A percentile compares a stretch with the other conserved stretches of the same genome.
These are phyloP conservation scores for Phaetusa simplex DNA, from an alignment of 2,113 vertebrate genomes.

Conservation along the genomic window DNA sequence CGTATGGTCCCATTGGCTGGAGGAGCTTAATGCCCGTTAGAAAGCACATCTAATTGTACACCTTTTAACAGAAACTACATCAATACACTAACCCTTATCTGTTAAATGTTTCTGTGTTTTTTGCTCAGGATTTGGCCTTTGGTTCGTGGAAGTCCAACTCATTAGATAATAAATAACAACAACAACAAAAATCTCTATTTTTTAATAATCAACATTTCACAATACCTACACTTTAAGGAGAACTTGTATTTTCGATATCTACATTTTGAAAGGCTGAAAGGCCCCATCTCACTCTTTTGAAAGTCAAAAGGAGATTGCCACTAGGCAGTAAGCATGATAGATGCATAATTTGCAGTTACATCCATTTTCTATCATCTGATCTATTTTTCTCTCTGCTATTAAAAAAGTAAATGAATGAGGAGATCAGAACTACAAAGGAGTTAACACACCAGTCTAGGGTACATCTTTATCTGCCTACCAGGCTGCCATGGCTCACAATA, in stretches of 20 bases:
- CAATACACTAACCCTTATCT: neutral
- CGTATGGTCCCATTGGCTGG: neutral
- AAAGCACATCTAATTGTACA: neutral
- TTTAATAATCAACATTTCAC: neutral
- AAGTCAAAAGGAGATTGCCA: neutral
- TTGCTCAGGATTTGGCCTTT: neutral
- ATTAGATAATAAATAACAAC: neutral
- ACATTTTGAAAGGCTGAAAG: neutral
- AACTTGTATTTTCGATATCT: neutral
- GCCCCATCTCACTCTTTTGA: neutral
- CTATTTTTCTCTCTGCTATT: conserved; percentile 33
- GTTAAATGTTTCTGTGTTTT: neutral
- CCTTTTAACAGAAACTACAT: neutral
- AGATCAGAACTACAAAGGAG: conserved; percentile 32
- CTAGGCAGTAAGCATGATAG: neutral
- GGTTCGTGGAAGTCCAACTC: neutral
- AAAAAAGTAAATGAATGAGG: conserved; percentile 44
- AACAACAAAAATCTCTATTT: neutral
- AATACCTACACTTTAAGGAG: neutral
- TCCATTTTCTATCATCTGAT: conserved; percentile 10
- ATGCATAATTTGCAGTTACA: neutral
- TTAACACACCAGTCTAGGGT: neutral
- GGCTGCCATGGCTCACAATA: conserved; percentile 26
- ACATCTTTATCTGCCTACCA: conserved; percentile 55
- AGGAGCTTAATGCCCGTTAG: neutral